Evolutionary conservation across 2,113 vertebrate genomes (phyloP).

Genomic region (Furnarius figulus): DNA sequence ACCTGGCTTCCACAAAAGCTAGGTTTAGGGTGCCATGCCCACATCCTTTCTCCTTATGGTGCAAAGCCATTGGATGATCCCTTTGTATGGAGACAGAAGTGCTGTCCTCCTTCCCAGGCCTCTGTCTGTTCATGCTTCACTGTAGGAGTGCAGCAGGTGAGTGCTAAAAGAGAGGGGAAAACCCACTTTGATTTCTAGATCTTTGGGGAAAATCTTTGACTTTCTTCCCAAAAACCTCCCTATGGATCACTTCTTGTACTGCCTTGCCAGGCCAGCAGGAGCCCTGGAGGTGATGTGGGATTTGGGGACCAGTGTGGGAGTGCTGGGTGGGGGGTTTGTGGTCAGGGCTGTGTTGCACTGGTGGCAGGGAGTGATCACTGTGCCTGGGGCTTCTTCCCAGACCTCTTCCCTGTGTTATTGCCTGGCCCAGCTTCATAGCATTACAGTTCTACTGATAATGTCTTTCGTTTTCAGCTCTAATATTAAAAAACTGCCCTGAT

Average conservation of each 20-base stretch:
- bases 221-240: not conserved
- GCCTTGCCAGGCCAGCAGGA: not conserved
- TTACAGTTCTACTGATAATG: not conserved
- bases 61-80: not conserved
- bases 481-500: not conserved
- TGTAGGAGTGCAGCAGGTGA: not conserved
- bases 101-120: not conserved
- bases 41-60: not conserved
- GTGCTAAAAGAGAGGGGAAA: not conserved
- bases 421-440: not conserved
- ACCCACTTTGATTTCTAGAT: not conserved
- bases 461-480: slow-evolving; percentile 5
- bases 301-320: not conserved
- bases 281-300: rapidly evolving
- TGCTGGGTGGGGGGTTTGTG: not conserved
- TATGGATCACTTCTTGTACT: not conserved
- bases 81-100: not conserved
- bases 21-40: rapidly evolving
- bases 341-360: not conserved
- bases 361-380: not conserved
- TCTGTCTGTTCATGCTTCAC: not conserved
- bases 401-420: not conserved
- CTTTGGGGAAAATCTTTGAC: not conserved
- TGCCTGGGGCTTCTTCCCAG: not conserved
- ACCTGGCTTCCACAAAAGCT: not conserved